Evolutionary conservation across 2,888 invertebrate genomes (phyloP), one percentile per base, ranked within the genome.

Genomic region (Amphiduros pacificus): DNA sequence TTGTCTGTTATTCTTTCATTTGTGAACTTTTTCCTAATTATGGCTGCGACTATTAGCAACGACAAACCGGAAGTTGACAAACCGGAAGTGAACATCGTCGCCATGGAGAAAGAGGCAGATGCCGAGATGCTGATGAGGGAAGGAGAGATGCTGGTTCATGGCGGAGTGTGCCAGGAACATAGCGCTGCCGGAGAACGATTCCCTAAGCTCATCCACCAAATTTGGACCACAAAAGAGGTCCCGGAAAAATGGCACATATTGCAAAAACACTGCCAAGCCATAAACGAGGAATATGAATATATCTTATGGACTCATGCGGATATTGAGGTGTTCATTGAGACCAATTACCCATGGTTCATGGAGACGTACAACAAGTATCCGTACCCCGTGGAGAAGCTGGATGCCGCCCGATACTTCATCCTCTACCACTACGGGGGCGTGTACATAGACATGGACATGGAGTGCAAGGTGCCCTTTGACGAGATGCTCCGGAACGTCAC

Each of bases 381-480:
- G 11, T 51, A 51, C 51, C 24, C 24, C 5, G 26, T 51, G 28
- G 26, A 51, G n/a, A 51, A 51, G 24, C 9, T 51, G n/a, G 51
- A 51, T 22, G 24, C 51, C 17, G 51, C 26, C 24, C 3, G 51
- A 17, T 27, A 27, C 17, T 51, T 51, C n/a, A 51, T 51, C 4
- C 9, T 51, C 4, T 27, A 51, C 24, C 28, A 51, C 24, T 51
- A 22, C 28, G 51, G 51, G 24, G 51, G 51, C 6, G 24, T 51
- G 4, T 51, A 51, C n/a, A n/a, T 51, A 3, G 51, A 51, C 51
- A 51, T 51, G 28, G 51, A 51, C 26, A 51, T 51, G 28, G 51
- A 51, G n/a, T 51, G 51, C 17, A 51, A 51, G 26, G 51, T 51
- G 17, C 51, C 51, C 5, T 51, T 51, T 3, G 51, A 51, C 26